These are phyloP conservation scores for Microtus obscurus DNA, from an alignment of 2,797 vertebrate genomes.

Conservation along the genomic window DNA sequence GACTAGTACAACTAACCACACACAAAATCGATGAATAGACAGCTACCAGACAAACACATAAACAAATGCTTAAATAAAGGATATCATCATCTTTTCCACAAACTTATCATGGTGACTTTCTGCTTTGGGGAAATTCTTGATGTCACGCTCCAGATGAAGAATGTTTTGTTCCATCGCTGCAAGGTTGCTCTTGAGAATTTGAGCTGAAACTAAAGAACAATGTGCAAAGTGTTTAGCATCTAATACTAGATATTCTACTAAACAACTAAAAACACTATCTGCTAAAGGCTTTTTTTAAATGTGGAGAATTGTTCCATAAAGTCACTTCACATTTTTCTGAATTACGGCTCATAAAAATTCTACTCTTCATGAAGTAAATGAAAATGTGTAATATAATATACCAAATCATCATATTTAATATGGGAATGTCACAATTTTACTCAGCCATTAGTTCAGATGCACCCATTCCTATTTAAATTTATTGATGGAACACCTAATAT, in stretches of 20 bases:
- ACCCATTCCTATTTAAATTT: conserved; percentile 91
- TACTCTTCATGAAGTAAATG: conserved; percentile 85
- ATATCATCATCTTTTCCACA: conserved; percentile 98
- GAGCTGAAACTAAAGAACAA: conserved; percentile 93
- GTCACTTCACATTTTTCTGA: conserved; percentile 84
- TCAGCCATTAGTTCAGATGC: conserved; percentile 89
- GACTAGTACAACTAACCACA: conserved; percentile 17
- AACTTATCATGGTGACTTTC: conserved; percentile 95
- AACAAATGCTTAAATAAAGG: conserved; percentile 89
- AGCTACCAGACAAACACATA: neutral
- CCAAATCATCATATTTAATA: conserved; percentile 90
- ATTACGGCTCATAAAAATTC: conserved; percentile 88
- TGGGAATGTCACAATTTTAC: conserved; percentile 89
- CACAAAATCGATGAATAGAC: conserved; percentile 81
- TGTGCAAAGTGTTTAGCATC: conserved; percentile 54
- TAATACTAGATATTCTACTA: conserved; percentile 12
- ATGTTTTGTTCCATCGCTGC: conserved; percentile 95
- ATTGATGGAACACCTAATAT: conserved; percentile 89
- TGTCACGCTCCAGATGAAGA: conserved; percentile 93
- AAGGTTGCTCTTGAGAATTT: conserved; percentile 95
- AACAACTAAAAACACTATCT: conserved; percentile 52
- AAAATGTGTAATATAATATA: conserved; percentile 87
- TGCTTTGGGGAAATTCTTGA: conserved; percentile 94
- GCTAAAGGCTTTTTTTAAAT: conserved; percentile 52
- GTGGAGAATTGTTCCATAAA: conserved; percentile 86